A percentile compares a stretch with the other conserved stretches of the same genome.
phyloP scores from a whole-genome alignment of 1,140 invertebrate genomes.

The Ganaspis sp. region DNA sequence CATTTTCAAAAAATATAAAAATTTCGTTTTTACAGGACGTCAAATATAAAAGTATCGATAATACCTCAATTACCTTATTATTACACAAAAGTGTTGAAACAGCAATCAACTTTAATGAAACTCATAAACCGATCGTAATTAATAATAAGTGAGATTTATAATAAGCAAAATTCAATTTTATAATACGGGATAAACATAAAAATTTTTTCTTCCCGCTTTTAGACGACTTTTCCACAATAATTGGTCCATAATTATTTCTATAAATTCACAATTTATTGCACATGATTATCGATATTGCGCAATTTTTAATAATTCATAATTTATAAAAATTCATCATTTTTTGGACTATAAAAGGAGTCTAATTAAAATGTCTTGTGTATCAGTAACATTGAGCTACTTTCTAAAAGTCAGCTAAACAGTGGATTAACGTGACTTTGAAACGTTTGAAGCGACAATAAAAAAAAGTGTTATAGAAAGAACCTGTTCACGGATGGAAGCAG shows the following conservation, averaged over 20 bases:
- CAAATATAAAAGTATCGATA: too few species aligned
- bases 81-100: not conserved
- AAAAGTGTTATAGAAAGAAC: constrained; percentile 34
- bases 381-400: not conserved
- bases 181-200: not conserved
- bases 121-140: not conserved
- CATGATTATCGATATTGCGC: not conserved
- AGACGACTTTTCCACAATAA: not conserved
- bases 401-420: not conserved
- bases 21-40: too few species aligned
- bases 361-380: not conserved
- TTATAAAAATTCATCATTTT: not conserved
- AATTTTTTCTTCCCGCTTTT: not conserved
- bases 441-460: not conserved
- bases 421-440: constrained; percentile 28
- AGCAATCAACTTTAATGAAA: constrained; percentile 10
- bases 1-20: too few species aligned
- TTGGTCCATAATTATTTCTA: constrained; percentile 11
- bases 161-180: not conserved
- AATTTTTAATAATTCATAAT: not conserved
- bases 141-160: not conserved
- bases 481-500: constrained; percentile 26
- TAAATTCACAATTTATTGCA: not conserved
- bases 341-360: not conserved
- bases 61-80: not conserved